These are phyloP conservation scores for Steinernema carpocapsae DNA, from an alignment of 2,888 invertebrate genomes.

Conservation along the genomic window DNA sequence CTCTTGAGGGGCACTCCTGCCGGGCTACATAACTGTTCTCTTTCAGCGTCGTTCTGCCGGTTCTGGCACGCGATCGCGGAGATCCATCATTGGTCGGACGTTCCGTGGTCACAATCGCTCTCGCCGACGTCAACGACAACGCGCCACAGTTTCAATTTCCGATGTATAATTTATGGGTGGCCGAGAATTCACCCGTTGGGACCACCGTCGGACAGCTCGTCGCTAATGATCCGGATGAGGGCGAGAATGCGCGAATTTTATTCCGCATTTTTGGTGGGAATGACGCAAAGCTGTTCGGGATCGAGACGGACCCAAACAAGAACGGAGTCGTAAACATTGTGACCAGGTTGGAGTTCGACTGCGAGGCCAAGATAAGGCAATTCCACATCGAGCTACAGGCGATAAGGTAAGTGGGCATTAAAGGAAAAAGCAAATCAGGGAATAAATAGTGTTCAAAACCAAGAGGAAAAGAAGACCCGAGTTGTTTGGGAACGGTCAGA, in stretches of 20 bases:
- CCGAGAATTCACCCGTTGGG: conserved; percentile 95
- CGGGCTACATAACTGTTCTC: not conserved
- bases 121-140: conserved; percentile 79
- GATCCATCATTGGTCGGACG: conserved; percentile 78
- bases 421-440: not conserved
- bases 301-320: conserved; percentile 48
- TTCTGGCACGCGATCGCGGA: conserved; percentile 85
- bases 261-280: conserved; percentile 91
- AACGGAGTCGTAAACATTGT: conserved; percentile 77
- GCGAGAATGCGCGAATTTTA: conserved; percentile 86
- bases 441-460: not conserved
- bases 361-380: conserved; percentile 86
- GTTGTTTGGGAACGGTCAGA: too few relatives aligned
- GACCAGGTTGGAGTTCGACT: conserved; percentile 89
- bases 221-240: conserved; percentile 90
- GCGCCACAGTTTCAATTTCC: conserved; percentile 78
- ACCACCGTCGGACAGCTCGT: conserved; percentile 88
- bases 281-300: conserved; percentile 73
- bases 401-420: conserved; percentile 47
- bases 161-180: conserved; percentile 84
- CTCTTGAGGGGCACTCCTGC: not conserved
- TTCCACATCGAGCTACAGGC: conserved; percentile 88
- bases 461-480: too few relatives aligned
- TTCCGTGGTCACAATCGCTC: conserved; percentile 79
- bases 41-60: conserved; percentile 76